Conservation (phyloP, 2,113 vertebrate species). For the Dasypus novemcinctus region DNA sequence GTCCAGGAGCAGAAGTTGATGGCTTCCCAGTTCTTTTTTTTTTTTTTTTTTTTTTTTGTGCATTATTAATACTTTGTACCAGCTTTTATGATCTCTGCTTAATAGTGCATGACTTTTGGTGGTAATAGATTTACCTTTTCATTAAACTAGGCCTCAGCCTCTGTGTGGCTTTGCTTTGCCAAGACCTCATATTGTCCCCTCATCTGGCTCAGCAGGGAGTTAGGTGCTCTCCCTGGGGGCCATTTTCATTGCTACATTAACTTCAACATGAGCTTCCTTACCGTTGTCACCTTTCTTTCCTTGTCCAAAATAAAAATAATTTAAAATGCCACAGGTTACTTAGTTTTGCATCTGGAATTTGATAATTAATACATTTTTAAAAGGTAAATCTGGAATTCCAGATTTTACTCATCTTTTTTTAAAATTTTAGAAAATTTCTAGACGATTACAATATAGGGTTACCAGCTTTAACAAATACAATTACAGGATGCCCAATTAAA, state of each 20-base stretch:
- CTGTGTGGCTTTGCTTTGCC: slow-evolving; percentile 75
- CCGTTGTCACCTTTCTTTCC: slow-evolving; percentile 71
- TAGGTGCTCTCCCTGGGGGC: slow-evolving; percentile 68
- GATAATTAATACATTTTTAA: background rate
- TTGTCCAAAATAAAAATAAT: slow-evolving; percentile 46
- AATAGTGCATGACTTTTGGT: background rate
- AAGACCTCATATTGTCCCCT: slow-evolving; percentile 78
- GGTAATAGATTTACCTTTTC: slow-evolving; percentile 76
- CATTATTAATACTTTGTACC: background rate
- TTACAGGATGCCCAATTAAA: background rate
- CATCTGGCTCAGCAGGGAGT: slow-evolving; percentile 71
- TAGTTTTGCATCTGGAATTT: background rate
- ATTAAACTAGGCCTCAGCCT: slow-evolving; percentile 79
- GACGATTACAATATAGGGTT: background rate
- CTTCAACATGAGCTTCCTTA: slow-evolving; percentile 26
- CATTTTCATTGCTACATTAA: slow-evolving; percentile 81
- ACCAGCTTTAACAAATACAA: background rate
- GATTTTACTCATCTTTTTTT: background rate
- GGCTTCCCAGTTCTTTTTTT: slow-evolving; percentile 42
- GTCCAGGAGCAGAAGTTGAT: slow-evolving; percentile 14
- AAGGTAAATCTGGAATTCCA: background rate
- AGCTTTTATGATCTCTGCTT: background rate
- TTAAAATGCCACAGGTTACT: background rate
- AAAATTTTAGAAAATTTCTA: background rate
- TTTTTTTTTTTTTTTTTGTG: slow-evolving; percentile 53